phyloP scores from a whole-genome alignment of 2,888 invertebrate species.

The Boloria euphrosyne region DNA sequence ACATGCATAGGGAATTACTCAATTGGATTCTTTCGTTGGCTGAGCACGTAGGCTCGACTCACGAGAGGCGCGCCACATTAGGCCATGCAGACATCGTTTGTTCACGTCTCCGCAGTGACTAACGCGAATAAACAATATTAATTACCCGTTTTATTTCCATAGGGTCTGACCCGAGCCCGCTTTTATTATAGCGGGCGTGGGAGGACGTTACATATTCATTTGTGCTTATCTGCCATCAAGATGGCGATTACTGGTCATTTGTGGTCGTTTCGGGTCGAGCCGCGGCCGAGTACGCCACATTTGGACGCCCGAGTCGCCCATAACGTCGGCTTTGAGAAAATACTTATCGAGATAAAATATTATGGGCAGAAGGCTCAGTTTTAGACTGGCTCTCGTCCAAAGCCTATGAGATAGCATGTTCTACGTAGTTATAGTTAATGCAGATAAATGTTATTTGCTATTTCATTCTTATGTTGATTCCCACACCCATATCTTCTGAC shows the following conservation, averaged over 20 bases:
- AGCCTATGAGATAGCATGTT: constrained; percentile 58
- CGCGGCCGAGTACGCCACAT: constrained; percentile 59
- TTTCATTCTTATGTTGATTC: constrained; percentile 54
- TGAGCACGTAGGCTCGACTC: constrained; percentile 43
- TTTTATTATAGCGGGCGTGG: constrained; percentile 70
- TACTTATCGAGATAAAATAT: constrained; percentile 55
- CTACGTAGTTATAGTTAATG: constrained; percentile 49
- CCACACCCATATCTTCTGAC: constrained; percentile 71
- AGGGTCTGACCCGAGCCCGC: constrained; percentile 60
- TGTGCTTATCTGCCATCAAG: constrained; percentile 75
- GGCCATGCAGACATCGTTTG: constrained; percentile 45
- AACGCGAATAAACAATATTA: constrained; percentile 78
- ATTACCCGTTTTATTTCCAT: constrained; percentile 67
- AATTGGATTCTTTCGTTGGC: constrained; percentile 64
- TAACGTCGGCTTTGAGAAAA: constrained; percentile 30
- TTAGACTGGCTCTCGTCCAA: constrained; percentile 73
- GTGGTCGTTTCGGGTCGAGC: constrained; percentile 53
- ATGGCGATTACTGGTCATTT: constrained; percentile 69
- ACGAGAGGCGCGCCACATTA: constrained; percentile 42
- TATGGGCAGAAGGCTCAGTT: constrained; percentile 58
- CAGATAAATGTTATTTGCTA: constrained; percentile 34
- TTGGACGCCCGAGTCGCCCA: constrained; percentile 46
- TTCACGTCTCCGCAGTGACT: constrained; percentile 70
- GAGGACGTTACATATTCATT: constrained; percentile 78
- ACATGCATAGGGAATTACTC: constrained; percentile 71